phyloP scores from a whole-genome alignment of 2,113 vertebrate species.

The Tichodroma muraria region DNA sequence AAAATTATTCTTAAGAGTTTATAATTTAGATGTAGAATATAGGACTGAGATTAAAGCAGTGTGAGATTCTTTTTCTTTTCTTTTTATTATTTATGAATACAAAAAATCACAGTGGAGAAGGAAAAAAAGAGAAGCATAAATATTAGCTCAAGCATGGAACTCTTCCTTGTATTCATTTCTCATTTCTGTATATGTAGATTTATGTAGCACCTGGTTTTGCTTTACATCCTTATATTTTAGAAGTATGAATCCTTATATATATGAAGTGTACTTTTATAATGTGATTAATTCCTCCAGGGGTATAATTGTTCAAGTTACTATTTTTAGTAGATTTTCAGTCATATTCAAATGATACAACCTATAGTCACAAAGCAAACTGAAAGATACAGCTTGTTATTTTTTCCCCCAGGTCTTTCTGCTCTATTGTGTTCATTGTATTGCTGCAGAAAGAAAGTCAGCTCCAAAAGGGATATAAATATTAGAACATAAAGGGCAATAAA shows the following conservation, averaged over 20 bases:
- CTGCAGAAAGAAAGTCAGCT: background rate
- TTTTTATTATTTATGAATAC: background rate
- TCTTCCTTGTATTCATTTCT: background rate
- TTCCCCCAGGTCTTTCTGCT: background rate
- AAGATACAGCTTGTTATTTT: background rate
- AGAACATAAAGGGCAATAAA: background rate
- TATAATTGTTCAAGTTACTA: background rate
- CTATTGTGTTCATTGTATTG: background rate
- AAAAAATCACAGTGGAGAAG: background rate
- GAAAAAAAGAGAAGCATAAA: background rate
- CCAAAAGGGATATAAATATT: background rate
- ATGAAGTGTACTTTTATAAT: background rate
- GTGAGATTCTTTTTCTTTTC: background rate
- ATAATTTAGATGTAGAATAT: background rate
- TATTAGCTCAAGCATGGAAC: background rate
- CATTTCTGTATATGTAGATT: background rate
- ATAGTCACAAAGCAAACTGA: background rate
- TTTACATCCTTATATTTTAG: background rate
- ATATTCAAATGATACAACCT: background rate
- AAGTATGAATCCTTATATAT: background rate
- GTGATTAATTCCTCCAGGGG: background rate
- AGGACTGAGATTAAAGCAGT: background rate
- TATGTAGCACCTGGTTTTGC: background rate
- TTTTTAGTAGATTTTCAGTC: background rate
- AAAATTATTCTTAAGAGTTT: background rate